Conservation (phyloP, 2,888 invertebrate species). For the Liodrosophila aerea region DNA sequence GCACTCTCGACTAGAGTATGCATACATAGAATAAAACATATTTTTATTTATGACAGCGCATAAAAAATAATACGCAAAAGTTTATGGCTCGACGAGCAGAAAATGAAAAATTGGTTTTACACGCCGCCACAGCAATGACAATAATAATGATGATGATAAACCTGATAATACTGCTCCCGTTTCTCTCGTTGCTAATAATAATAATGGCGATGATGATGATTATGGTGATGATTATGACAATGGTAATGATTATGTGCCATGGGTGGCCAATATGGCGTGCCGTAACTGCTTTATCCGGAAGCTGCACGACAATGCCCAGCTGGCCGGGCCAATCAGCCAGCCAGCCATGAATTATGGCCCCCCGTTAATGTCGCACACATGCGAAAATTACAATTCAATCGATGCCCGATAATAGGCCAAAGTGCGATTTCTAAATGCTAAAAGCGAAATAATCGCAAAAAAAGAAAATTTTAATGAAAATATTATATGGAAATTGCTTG, state of each 20-base stretch:
- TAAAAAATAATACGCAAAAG: slow-evolving; percentile 73
- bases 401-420: slow-evolving; percentile 44
- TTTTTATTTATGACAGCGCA: slow-evolving; percentile 65
- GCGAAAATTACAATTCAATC: slow-evolving; percentile 53
- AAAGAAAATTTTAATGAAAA: too few species aligned
- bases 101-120: slow-evolving; percentile 75
- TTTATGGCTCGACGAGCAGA: slow-evolving; percentile 70
- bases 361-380: slow-evolving; percentile 51
- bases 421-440: too few species aligned
- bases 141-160: slow-evolving; percentile 42
- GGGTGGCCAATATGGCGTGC: neutral
- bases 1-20: slow-evolving; percentile 19
- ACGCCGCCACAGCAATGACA: slow-evolving; percentile 57
- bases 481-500: too few species aligned
- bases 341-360: slow-evolving; percentile 60
- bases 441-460: too few species aligned
- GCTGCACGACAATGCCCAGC: slow-evolving; percentile 19
- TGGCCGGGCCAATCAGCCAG: neutral
- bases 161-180: slow-evolving; percentile 38
- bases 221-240: slow-evolving; percentile 29
- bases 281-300: slow-evolving; percentile 6
- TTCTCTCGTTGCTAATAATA: neutral
- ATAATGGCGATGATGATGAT: slow-evolving; percentile 19
- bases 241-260: slow-evolving; percentile 6
- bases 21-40: slow-evolving; percentile 63